Conservation (phyloP, 2,113 vertebrate species). For the Gadus chalcogrammus region DNA sequence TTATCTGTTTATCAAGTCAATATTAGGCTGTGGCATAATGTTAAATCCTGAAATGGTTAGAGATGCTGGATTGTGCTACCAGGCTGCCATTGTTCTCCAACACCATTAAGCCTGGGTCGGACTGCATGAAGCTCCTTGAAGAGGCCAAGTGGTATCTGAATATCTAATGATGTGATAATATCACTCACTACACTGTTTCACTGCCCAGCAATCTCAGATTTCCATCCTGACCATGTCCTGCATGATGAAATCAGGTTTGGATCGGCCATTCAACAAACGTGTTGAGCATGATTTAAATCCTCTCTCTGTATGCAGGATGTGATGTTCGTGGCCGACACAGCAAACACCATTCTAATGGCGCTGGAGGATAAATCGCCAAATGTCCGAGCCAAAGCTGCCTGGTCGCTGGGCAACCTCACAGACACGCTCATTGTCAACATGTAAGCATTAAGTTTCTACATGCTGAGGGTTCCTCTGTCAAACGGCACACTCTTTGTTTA, state of each 20-base stretch:
- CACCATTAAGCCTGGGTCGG: no score
- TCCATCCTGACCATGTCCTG: neutral
- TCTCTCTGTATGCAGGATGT: constrained; percentile 78
- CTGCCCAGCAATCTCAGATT: no score
- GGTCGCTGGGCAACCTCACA: constrained; percentile 95
- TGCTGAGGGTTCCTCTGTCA: neutral
- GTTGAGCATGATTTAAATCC: neutral
- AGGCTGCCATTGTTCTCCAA: no score
- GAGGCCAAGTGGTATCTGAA: no score
- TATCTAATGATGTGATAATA: no score
- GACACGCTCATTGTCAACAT: constrained; percentile 93
- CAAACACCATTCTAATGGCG: constrained; percentile 85
- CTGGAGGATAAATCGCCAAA: constrained; percentile 87
- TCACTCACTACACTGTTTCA: no score
- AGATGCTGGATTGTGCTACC: no score
- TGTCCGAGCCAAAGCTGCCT: constrained; percentile 92
- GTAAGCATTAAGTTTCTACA: constrained; percentile 66
- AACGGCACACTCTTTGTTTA: no score
- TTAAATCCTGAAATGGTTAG: no score
- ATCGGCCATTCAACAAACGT: neutral
- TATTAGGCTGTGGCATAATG: no score
- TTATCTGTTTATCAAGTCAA: no score
- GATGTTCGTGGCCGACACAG: constrained; percentile 95
- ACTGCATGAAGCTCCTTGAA: no score
- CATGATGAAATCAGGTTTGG: neutral